phyloP scores from a whole-genome alignment of 2,888 invertebrate species.

The Rotaria socialis region DNA sequence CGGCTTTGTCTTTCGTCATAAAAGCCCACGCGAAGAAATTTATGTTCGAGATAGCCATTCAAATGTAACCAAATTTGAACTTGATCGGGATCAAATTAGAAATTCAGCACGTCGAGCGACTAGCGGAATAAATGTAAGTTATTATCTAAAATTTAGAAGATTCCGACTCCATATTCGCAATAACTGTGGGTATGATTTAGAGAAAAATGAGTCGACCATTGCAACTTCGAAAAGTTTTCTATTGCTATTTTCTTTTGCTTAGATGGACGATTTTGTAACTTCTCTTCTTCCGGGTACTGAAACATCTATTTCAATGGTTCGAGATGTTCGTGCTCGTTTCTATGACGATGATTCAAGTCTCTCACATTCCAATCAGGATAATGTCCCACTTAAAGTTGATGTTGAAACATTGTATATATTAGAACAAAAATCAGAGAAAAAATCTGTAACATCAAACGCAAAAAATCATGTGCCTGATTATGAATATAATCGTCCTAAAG shows the following conservation, averaged over 20 bases:
- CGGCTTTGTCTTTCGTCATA: not conserved
- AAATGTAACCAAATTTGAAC: not conserved
- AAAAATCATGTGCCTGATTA: not conserved
- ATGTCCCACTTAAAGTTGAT: constrained; percentile 8
- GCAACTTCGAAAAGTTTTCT: too few species aligned
- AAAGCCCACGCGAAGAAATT: not conserved
- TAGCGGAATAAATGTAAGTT: not conserved
- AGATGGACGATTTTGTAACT: not conserved
- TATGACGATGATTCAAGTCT: not conserved
- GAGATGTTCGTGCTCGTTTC: constrained; percentile 9
- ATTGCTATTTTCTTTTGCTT: not conserved
- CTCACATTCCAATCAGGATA: not conserved
- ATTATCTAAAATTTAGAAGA: too few species aligned
- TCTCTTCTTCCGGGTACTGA: not conserved
- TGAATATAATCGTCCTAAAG: not conserved
- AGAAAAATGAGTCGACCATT: too few species aligned
- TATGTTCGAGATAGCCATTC: not conserved
- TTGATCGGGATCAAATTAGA: not conserved
- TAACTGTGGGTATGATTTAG: too few species aligned
- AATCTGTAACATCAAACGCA: not conserved
- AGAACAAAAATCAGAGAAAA: constrained; percentile 2
- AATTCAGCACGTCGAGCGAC: not conserved
- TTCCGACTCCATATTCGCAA: too few species aligned
- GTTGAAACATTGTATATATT: constrained; percentile 29
- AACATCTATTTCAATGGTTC: not conserved